Base-by-base conservation (phyloP, 2,888 invertebrate species). In the Phrixothrix hirtus region DNA sequence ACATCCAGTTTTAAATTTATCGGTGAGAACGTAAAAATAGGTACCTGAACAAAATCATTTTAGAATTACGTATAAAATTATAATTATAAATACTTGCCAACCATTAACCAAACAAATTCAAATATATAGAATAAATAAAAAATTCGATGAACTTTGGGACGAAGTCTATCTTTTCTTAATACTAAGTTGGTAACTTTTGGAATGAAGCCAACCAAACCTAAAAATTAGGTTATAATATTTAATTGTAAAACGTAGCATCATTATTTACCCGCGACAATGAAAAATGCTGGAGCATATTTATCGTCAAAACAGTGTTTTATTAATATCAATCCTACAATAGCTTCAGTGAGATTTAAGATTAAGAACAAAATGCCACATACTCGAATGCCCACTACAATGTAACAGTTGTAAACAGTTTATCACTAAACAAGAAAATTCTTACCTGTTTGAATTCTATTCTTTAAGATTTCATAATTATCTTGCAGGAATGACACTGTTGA, bases 401-500 rank as follows among this genome's bases (percentile, higher is more conserved):
- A n/a, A n/a, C n/a, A n/a, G n/a, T n/a, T n/a, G n/a, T n/a, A n/a
- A n/a, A n/a, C n/a, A n/a, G n/a, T n/a, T n/a, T n/a, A n/a, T n/a
- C n/a, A n/a, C n/a, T n/a, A n/a, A n/a, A n/a, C n/a, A n/a, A n/a
- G n/a, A n/a, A n/a, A n/a, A n/a, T n/a, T 11, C 39, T 25, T 41
- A 51, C 51, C 27, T 6, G 12, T 27, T 39, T 32, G 37, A n/a
- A 51, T 32, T 30, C 16, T 27, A n/a, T 45, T 51, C 25, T 51
- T 51, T 11, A 51, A 6, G 4, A 15, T 38, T 29, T 39, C 51
- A 38, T 43, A 51, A 5, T 45, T 38, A 30, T 51, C 39, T 21
- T 51, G 51, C 7, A 51, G 16, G 35, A 45, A 51, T 7, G 51
- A 32, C 10, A 51, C 39, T 4, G 45, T 39, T 15, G 51, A 51